Evolutionary conservation across 2,888 invertebrate genomes (phyloP).

Genomic region (Laspeyria flexula): DNA sequence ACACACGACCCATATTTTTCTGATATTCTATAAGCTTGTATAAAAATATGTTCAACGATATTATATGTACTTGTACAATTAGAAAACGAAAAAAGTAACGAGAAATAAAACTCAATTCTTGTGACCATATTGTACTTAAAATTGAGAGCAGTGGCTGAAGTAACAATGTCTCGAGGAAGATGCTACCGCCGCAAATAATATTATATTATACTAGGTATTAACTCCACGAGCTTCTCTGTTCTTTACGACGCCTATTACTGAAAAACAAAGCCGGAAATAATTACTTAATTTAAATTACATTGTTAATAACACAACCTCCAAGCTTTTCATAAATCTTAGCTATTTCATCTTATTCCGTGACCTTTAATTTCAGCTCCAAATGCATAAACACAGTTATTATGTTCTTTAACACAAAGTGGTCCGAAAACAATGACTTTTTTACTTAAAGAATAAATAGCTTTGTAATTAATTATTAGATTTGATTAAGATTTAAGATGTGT

Average conservation of each 20-base stretch:
- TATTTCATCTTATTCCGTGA: not conserved
- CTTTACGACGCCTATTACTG: not conserved
- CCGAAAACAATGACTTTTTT: too few relatives aligned
- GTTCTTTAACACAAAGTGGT: too few relatives aligned
- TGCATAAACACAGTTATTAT: too few relatives aligned
- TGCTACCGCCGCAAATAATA: constrained; percentile 11
- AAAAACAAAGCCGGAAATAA: constrained; percentile 11
- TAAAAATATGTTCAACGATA: too few relatives aligned
- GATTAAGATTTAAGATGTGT: too few relatives aligned
- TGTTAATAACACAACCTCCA: constrained; percentile 3
- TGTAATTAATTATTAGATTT: too few relatives aligned
- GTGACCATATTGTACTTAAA: not conserved
- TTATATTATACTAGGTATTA: constrained; percentile 19
- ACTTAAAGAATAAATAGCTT: too few relatives aligned
- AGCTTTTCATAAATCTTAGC: not conserved
- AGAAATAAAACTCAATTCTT: not conserved
- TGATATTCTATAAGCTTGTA: too few relatives aligned
- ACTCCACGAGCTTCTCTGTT: constrained; percentile 10
- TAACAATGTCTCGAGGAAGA: constrained; percentile 16
- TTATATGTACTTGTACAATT: too few relatives aligned
- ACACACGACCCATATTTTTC: too few relatives aligned
- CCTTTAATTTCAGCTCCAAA: not conserved
- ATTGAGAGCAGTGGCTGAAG: constrained; percentile 5
- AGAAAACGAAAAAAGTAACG: not conserved
- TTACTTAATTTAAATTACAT: constrained; percentile 11